phyloP scores from a whole-genome alignment of 1,140 invertebrate species.

The Brachionus manjavacas region DNA sequence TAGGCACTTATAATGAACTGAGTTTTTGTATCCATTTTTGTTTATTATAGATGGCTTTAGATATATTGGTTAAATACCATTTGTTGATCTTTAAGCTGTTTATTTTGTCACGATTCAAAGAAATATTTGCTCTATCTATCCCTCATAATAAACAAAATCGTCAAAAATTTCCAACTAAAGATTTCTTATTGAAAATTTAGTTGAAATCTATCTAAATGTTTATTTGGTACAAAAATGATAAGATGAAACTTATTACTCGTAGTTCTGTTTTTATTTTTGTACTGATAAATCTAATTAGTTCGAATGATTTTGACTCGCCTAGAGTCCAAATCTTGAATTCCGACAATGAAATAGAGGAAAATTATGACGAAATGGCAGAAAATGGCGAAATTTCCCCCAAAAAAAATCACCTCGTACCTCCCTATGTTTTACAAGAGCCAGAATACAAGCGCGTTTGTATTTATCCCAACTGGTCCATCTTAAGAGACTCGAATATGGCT shows the following conservation, averaged over 20 bases:
- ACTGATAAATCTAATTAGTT: not conserved
- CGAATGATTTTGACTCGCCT: not conserved
- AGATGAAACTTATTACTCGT: not conserved
- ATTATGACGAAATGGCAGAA: not conserved
- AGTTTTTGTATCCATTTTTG: not conserved
- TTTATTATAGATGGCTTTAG: not conserved
- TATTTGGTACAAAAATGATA: conserved; percentile 18
- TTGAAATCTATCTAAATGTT: not conserved
- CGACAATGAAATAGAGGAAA: not conserved
- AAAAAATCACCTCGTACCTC: conserved; percentile 32
- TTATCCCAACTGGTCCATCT: conserved; percentile 37
- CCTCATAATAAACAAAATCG: not conserved
- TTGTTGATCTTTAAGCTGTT: conserved; percentile 31
- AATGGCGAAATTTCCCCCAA: not conserved
- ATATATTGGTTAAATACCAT: conserved; percentile 11
- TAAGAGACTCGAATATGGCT: conserved; percentile 7
- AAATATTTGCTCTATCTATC: not conserved
- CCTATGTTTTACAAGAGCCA: not conserved
- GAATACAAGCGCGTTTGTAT: conserved; percentile 27
- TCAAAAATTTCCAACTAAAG: not conserved
- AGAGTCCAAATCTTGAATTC: not conserved
- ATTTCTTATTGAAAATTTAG: not conserved
- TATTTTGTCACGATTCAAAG: conserved; percentile 23
- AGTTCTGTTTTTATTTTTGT: not conserved
- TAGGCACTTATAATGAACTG: not conserved